phyloP scores from a whole-genome alignment of 2,888 invertebrate genomes.

The Galerucella pusilla region DNA sequence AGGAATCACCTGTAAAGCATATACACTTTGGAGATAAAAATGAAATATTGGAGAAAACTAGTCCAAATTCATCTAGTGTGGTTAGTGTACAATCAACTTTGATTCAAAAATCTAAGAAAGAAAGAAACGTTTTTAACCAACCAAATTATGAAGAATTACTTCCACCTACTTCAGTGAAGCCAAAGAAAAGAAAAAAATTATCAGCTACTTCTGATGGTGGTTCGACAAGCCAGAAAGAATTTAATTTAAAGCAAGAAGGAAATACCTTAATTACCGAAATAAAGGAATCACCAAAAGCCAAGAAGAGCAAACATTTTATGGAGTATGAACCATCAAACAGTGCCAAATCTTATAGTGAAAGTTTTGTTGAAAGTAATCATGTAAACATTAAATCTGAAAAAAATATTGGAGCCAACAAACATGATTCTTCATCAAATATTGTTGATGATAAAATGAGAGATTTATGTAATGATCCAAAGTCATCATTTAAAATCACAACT shows the following conservation, averaged over 20 bases:
- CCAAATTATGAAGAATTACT: neutral
- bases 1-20: neutral
- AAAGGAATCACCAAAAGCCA: neutral
- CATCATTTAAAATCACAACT: no score
- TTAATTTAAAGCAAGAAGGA: no score
- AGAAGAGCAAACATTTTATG: neutral
- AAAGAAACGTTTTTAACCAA: neutral
- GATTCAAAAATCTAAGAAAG: slow-evolving; percentile 3
- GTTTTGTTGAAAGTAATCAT: neutral
- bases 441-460: no score
- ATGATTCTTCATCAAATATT: no score
- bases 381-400: neutral
- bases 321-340: neutral
- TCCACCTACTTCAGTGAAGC: neutral
- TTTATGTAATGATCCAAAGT: no score
- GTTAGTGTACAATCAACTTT: no score
- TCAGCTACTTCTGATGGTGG: neutral
- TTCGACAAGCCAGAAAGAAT: neutral
- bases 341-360: neutral
- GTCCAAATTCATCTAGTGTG: neutral
- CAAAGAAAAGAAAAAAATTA: neutral
- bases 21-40: neutral
- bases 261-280: neutral
- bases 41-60: neutral
- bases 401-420: neutral